A percentile compares a stretch with the other conserved stretches of the same genome.
Conservation (phyloP, 2,797 vertebrate genomes). For the Channa striata region DNA sequence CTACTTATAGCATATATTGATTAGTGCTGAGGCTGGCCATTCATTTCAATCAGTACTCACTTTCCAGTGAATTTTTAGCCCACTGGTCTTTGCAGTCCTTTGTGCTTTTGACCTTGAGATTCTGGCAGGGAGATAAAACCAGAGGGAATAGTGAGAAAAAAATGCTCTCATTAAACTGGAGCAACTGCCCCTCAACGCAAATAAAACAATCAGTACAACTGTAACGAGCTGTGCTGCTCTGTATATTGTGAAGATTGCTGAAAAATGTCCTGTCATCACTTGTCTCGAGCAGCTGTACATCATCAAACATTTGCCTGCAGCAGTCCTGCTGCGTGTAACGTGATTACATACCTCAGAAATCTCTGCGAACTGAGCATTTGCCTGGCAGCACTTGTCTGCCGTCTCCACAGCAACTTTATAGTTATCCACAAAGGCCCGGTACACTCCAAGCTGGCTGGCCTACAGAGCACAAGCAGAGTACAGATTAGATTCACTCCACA, state of each 20-base stretch:
- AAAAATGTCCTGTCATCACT: slow-evolving; percentile 68
- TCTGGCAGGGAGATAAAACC: slow-evolving; percentile 79
- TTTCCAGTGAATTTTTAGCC: slow-evolving; percentile 94
- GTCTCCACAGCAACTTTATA: slow-evolving; percentile 98
- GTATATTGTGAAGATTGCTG: slow-evolving; percentile 1
- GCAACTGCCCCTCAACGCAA: slow-evolving; percentile 29
- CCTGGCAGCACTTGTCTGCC: slow-evolving; percentile 99
- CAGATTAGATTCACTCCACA: slow-evolving; percentile 21
- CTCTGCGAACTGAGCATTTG: slow-evolving; percentile 96
- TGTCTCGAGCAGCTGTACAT: slow-evolving; percentile 51
- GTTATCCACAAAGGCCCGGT: slow-evolving; percentile 99
- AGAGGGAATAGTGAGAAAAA: slow-evolving; percentile 28
- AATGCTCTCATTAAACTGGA: slow-evolving; percentile 39
- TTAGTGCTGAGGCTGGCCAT: slow-evolving; percentile 27
- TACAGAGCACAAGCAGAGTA: slow-evolving; percentile 61
- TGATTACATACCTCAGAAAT: slow-evolving; percentile 94
- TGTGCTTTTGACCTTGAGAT: slow-evolving; percentile 92
- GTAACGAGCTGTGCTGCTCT: slow-evolving; percentile 34
- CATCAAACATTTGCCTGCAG: slow-evolving; percentile 59
- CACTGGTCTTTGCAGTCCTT: slow-evolving; percentile 95
- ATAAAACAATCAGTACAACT: slow-evolving; percentile 55
- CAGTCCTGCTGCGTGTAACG: slow-evolving; percentile 40
- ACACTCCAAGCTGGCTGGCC: slow-evolving; percentile 98
- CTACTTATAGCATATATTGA: slow-evolving; percentile 48
- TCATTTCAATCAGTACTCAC: slow-evolving; percentile 83